These are phyloP conservation scores for Drosophila hamatofila DNA, from an alignment of 2,888 invertebrate genomes.

Conservation along the genomic window DNA sequence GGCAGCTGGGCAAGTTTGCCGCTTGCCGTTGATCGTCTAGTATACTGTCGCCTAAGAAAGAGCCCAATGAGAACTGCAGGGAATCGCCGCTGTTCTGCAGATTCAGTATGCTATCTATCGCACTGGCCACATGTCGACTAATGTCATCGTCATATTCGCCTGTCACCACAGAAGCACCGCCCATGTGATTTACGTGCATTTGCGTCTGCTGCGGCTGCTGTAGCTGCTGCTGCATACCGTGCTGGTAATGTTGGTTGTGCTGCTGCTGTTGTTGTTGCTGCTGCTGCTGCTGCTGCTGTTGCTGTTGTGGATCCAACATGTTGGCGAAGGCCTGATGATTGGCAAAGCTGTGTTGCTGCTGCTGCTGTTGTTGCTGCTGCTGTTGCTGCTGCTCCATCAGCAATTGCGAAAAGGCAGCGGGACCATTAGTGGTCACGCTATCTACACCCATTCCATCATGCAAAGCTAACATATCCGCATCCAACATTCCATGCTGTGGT, in stretches of 20 bases:
- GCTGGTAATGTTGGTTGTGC: constrained; percentile 55
- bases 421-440: constrained; percentile 58
- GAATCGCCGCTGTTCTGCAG: constrained; percentile 87
- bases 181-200: constrained; percentile 71
- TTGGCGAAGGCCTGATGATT: constrained; percentile 66
- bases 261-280: constrained; percentile 50
- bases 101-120: constrained; percentile 92
- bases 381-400: constrained; percentile 78
- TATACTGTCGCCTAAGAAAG: constrained; percentile 84
- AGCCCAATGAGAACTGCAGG: constrained; percentile 84
- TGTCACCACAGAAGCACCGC: constrained; percentile 57
- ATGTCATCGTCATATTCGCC: constrained; percentile 88
- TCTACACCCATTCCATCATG: constrained; percentile 81
- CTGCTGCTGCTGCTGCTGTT: constrained; percentile 45
- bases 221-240: constrained; percentile 58
- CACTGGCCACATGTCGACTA: constrained; percentile 92
- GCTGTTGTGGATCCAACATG: constrained; percentile 63
- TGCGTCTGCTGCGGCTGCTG: constrained; percentile 75
- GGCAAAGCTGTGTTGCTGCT: constrained; percentile 72
- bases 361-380: constrained; percentile 63
- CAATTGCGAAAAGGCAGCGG: constrained; percentile 76
- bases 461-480: constrained; percentile 78
- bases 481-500: constrained; percentile 69
- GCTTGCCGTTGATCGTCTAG: constrained; percentile 82
- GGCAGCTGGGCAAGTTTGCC: constrained; percentile 64